Base-by-base conservation (phyloP, 2,888 invertebrate genomes). In the Abrostola tripartita region DNA sequence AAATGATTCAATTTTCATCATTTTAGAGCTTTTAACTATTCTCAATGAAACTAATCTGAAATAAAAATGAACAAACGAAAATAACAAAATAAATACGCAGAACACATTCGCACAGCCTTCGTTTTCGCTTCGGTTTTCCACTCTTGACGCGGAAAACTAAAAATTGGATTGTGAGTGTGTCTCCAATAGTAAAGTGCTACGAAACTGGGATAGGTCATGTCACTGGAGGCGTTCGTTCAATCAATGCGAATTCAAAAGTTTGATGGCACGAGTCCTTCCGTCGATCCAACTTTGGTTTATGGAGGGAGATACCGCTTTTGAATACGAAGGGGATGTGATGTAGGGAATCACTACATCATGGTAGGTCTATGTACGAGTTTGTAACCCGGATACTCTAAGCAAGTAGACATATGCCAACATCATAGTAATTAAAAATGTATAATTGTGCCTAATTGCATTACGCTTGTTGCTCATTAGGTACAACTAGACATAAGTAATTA, bases 201-300 rank as follows among this genome's bases (percentile, higher is more conserved):
- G 61, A 59, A 68, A 68, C 71, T 61, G 40, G 60, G 62, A 76
- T 76, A 65, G 77, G 77, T 76, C 65, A 74, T 71, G 74, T 73
- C 76, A 72, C 69, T 74, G 61, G 70, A 76, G 71, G 71, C 71
- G 71, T 77, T 81, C 79, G 83, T 71, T 76, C 76, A 74, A 83
- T 86, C 83, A 82, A 82, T 74, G 82, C 71, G 85, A 78, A 81
- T 83, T 85, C 85, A 81, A 85, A 87, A 84, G 81, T 84, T 86
- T 82, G 83, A 84, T 84, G 77, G 78, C 81, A 69, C 76, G 74
- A 77, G 79, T 81, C 75, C 78, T 71, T 65, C 74, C 71, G 74
- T 80, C 72, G 78, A 78, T 82, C 72, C 78, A 82, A 81, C 80
- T 75, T 66, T 81, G 77, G 72, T 81, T 83, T 83, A 85, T 81